phyloP scores from a whole-genome alignment of 92 coral and sea anemone species.

The Galaxea fascicularis region DNA sequence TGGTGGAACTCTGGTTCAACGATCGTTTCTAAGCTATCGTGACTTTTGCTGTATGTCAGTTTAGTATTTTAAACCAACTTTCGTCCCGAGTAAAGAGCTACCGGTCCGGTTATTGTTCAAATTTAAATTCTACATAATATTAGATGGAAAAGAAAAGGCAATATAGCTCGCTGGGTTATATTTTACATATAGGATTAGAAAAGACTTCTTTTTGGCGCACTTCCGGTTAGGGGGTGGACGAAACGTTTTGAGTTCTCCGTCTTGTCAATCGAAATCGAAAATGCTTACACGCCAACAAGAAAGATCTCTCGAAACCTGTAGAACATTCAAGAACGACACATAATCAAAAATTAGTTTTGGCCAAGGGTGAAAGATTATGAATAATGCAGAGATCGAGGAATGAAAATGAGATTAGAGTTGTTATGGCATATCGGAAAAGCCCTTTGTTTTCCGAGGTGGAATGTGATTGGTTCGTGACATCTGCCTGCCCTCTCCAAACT shows the following conservation, averaged over 20 bases:
- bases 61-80: slow-evolving; percentile 18
- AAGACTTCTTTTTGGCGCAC: slow-evolving; percentile 23
- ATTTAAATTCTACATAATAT: not conserved
- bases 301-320: slow-evolving; percentile 15
- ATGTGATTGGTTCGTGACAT: slow-evolving; percentile 56
- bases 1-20: not conserved
- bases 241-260: not conserved
- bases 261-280: not conserved
- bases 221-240: slow-evolving; percentile 27
- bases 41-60: slow-evolving; percentile 14
- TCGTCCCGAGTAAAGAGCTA: slow-evolving; percentile 22
- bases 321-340: slow-evolving; percentile 21
- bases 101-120: too few species aligned
- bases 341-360: not conserved
- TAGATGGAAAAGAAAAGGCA: slow-evolving; percentile 2
- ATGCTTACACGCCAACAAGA: not conserved
- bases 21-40: slow-evolving; percentile 8
- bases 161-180: slow-evolving; percentile 30
- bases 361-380: slow-evolving; percentile 18
- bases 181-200: slow-evolving; percentile 3
- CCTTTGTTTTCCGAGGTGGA: slow-evolving; percentile 35
- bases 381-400: slow-evolving; percentile 49
- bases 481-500: slow-evolving; percentile 30
- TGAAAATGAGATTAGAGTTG: slow-evolving; percentile 33
- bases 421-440: slow-evolving; percentile 45